Conservation (phyloP, 2,797 vertebrate species). For the Lacerta agilis region DNA sequence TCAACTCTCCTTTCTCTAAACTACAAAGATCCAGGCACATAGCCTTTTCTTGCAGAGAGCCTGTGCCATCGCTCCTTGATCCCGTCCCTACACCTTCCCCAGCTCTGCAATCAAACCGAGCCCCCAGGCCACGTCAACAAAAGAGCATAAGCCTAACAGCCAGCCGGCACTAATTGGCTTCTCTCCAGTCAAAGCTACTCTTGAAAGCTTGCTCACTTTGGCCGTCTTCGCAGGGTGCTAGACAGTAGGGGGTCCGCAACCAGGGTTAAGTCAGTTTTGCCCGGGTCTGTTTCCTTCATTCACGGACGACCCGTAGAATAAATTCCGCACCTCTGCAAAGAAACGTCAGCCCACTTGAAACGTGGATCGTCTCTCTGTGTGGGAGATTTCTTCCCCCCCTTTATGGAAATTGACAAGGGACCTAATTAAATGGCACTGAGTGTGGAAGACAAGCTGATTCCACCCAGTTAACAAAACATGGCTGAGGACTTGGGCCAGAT, state of each 20-base stretch:
- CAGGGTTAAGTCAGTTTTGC: too few species aligned
- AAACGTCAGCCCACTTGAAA: background rate
- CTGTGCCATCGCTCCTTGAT: background rate
- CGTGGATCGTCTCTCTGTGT: rapidly evolving
- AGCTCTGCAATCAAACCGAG: background rate
- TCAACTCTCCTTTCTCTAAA: background rate
- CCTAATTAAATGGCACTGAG: background rate
- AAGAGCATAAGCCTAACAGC: background rate
- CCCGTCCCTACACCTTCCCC: background rate
- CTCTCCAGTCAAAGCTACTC: background rate
- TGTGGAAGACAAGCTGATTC: background rate
- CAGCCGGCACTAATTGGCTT: background rate
- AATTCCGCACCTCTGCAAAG: too few species aligned
- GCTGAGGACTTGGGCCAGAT: background rate
- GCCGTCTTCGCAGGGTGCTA: too few species aligned
- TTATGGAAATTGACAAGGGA: constrained; percentile 4
- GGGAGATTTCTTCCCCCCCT: background rate
- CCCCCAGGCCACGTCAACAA: background rate
- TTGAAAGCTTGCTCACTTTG: background rate
- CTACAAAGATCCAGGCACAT: background rate
- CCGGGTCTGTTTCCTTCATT: too few species aligned
- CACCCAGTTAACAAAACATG: background rate
- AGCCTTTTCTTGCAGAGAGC: background rate
- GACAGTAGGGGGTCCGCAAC: too few species aligned
- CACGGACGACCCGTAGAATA: background rate